Evolutionary conservation across 2,113 vertebrate genomes (phyloP), one percentile per base, ranked within the genome.

Genomic region (Grantiella picta): DNA sequence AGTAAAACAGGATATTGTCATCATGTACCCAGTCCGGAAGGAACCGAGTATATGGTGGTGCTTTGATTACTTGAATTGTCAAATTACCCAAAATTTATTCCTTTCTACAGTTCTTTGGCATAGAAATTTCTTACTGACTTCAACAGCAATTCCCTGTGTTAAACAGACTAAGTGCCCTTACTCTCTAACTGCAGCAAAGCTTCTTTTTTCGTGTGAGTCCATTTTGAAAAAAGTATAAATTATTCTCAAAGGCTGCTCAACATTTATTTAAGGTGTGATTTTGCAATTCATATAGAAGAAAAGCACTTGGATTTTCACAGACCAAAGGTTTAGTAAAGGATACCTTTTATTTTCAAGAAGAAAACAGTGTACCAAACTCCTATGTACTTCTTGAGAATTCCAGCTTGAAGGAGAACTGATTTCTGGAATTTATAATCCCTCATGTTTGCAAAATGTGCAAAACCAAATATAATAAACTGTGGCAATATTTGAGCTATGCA

Each of bases 31-130:
- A 91, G 28, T 91, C 36, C 16, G n/a, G 86, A 95, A 97, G 71
- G 71, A 95, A n/a, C 17, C 22, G 12, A 83, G 4, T 70, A 7
- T 73, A 40, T 80, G 47, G 35, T 23, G 40, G 27, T 59, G 28
- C 42, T 73, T 77, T 87, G 79, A 88, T 89, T 91, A 66, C 70
- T 90, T 80, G 52, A 85, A 72, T 77, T 88, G 87, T 91, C 78
- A 88, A 82, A 91, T 90, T 95, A 88, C 47, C 70, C 75, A 31
- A 50, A 86, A 93, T 73, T 52, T 89, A 95, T 93, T 91, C 90
- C 49, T n/a, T 84, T 93, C 66, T 50, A 21, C 40, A 52, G 16
- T 86, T 82, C 52, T 50, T 65, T 59, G 23, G 73, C 70, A 77
- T 65, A 79, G 64, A 76, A 88, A 90, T 22, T 38, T 92, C 53